Base-by-base conservation (phyloP, 2,888 invertebrate genomes). In the Portevinia maculata region DNA sequence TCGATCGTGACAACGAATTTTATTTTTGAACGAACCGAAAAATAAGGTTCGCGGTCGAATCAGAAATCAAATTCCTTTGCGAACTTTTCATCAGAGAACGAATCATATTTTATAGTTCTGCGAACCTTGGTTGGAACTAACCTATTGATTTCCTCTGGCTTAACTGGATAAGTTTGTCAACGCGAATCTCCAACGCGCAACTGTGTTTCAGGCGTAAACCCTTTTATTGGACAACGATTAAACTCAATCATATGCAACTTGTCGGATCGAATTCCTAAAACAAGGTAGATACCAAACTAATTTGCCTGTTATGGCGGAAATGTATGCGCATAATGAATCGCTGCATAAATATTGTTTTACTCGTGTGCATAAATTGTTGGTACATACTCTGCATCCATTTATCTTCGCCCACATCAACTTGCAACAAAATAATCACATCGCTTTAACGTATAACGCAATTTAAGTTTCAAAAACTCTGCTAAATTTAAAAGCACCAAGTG, bases 401-500 rank as follows among this genome's bases (percentile, higher is more conserved):
- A 62, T 73, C 62, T 55, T 50, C 74, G 57, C 64, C 64, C 64
- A 64, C 64, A 57, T 28, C 32, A 28, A 44, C 21, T 34, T 50
- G 30, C 34, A 34, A n/a, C 8, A 13, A 30, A 9, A 11, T 21
- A 21, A 15, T 32, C 67, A 69, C 34, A 21, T 6, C 30, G 7
- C 13, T 4, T 1, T 44, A 1, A 2, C 5, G 44, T 37, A 5
- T n/a, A n/a, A n/a, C n/a, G n/a, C 5, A 24, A 5, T 32, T 17
- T 30, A 9, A 15, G 19, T 7, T 17, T 11, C 32, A 32, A 13
- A 19, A 32, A 52, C 30, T 52, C 21, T 28, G 52, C 32, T 17
- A 50, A 50, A 19, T 50, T 69, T 48, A 57, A 37, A 11, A 30
- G 24, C 70, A 53, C n/a, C n/a, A 48, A 62, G 19, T 32, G 50